Evolutionary conservation across 2,797 vertebrate species (phyloP), one percentile per base, ranked within the genome.

Genomic region (Lithobates sylvaticus): DNA sequence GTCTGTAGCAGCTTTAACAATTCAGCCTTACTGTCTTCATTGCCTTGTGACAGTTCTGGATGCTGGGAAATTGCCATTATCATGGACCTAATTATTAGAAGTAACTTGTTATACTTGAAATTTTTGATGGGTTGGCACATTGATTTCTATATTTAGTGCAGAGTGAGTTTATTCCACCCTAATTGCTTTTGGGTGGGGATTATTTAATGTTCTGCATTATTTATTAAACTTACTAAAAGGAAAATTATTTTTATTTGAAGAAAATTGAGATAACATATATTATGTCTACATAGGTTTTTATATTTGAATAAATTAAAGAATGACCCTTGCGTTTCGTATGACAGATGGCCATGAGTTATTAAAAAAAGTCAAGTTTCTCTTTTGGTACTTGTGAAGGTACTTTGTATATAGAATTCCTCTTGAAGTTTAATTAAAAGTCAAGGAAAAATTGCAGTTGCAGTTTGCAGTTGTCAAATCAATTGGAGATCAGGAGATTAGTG

Each of bases 121-220:
- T 27, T 34, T 61, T 27, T 65, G 36, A 74, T 67, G n/a, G 54
- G 39, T 34, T 74, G 61, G 23, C 42, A 69, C n/a, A 27, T 7
- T 3, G 42, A 8, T 74, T 47, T 61, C 68, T 61, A 75, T 81
- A 73, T 77, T 83, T 78, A 86, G 71, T 10, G 36, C 36, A 86
- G 26, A 64, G 68, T 68, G 39, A 4, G 13, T 75, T 76, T 64
- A 15, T 32, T 16, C 21, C 76, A 39, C 39, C 39, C 27, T 50
- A 81, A 76, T 76, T 61, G 64, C 32, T 9, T 69, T 32, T 32
- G 21, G n/a, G 18, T 21, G 50, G 50, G 50, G 50, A 58, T 58
- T 58, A 18, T 58, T 61, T 23, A 21, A 18, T 18, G 1, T 23
- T 23, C 21, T 61, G 21, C 10, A 8, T 61, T 61, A 61, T 61